Base-by-base conservation (phyloP, 2,888 invertebrate species). In the Brenthis ino region DNA sequence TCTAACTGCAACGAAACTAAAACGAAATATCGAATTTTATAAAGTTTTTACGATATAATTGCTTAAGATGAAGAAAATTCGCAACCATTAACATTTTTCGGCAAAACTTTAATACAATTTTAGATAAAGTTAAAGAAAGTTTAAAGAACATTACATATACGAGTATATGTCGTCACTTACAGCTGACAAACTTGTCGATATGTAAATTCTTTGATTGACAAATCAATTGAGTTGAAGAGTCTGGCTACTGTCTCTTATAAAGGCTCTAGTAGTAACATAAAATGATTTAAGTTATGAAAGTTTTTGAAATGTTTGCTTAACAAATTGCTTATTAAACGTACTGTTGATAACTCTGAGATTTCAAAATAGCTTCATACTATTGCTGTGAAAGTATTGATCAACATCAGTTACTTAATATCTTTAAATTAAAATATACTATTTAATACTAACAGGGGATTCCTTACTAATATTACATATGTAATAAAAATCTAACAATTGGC, bases 191-290 rank as follows among this genome's bases (percentile, higher is more conserved):
- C 43, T 1, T 53, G 37, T 43, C 13, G 37, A 16, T 33, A 12
- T 58, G 28, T 57, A 51, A 33, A 20, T 43, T 14, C 6, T 58
- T 58, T 70, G 64, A 70, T 64, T 68, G 70, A 68, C 57, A 53
- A 65, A 57, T 69, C 57, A 69, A 69, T 65, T 54, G 57, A 37
- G 43, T 20, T 61, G 16, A 50, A 60, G 60, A 60, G 60, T 12
- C 3, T 5, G 12, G 16, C 60, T 50, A 60, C 50, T 50, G 60
- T 50, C 60, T 47, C 11, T 43, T 43, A 8, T 43, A 43, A 43
- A n/a, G 28, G 12, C 54, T 54, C 54, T 28, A n/a, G 11, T 60
- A 48, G 53, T 16, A 20, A 37, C 33, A 56, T 51, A 51, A 47
- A n/a, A 28, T 56, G 24, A 37, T 47, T 47, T 20, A 47, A 28